Evolutionary conservation across 2,113 vertebrate genomes (phyloP).

Genomic region (Atrichornis clamosus): DNA sequence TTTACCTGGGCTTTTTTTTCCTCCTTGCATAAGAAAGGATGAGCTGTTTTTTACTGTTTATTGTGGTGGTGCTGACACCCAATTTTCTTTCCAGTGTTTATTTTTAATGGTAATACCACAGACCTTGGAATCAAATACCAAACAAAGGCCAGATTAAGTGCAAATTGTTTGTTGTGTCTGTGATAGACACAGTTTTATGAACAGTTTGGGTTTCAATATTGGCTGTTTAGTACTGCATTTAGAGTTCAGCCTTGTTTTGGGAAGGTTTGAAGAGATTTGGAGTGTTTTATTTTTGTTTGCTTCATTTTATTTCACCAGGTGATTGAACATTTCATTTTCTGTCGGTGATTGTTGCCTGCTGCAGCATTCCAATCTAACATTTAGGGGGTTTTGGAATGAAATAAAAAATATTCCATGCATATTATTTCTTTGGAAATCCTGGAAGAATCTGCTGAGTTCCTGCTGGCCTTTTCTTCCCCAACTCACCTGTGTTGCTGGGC

Average conservation of each 20-base stretch:
- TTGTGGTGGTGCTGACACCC: background rate
- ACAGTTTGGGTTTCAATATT: background rate
- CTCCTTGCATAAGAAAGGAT: background rate
- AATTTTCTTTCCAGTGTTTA: background rate
- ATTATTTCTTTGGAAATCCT: background rate
- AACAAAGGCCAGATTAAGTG: background rate
- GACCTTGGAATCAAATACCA: background rate
- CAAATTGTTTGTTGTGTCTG: background rate
- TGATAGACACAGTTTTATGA: background rate
- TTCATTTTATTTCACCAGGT: background rate
- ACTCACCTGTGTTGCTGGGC: background rate
- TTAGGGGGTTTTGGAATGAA: fast-evolving
- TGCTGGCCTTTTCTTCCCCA: background rate
- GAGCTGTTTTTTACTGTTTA: background rate
- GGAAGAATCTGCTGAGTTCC: background rate
- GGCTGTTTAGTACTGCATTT: background rate
- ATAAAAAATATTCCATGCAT: background rate
- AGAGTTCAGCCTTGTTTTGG: background rate
- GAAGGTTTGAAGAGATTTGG: background rate
- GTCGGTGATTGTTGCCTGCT: background rate
- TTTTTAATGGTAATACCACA: background rate
- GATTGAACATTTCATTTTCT: background rate
- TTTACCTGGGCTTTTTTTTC: background rate
- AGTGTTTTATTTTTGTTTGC: background rate
- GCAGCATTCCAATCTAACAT: background rate